Percentiles rank a stretch among this genome's conserved stretches.
phyloP scores from a whole-genome alignment of 2,797 vertebrate genomes.

The Capromys pilorides region DNA sequence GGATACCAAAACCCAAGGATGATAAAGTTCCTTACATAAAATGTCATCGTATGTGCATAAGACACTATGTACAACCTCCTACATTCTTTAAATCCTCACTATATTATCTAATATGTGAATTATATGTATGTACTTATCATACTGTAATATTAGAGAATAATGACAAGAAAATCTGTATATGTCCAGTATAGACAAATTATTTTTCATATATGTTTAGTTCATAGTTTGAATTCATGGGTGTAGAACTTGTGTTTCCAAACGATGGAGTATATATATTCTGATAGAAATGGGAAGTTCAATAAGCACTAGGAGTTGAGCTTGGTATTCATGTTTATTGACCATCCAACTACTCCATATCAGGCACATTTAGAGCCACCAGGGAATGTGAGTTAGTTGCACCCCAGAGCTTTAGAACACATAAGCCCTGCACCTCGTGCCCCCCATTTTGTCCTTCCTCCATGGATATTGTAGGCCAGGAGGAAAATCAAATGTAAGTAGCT shows the following conservation, averaged over 20 bases:
- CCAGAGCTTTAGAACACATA: not conserved
- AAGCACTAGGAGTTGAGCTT: not conserved
- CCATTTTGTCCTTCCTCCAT: not conserved
- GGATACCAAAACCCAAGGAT: not conserved
- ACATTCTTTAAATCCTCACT: not conserved
- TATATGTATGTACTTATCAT: no score
- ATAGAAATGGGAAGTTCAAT: not conserved
- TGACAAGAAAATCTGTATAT: not conserved
- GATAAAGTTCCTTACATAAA: not conserved
- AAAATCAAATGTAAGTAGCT: not conserved
- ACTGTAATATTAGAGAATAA: not conserved
- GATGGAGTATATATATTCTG: not conserved
- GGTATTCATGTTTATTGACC: not conserved
- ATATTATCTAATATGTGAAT: no score
- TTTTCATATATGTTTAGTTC: not conserved
- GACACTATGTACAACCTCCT: no score
- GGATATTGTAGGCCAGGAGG: not conserved
- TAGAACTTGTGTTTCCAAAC: not conserved
- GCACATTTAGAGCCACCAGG: not conserved
- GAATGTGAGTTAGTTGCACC: accelerated
- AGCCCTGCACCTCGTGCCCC: not conserved
- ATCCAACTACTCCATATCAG: not conserved
- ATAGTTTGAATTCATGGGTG: not conserved
- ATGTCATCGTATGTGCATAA: not conserved
- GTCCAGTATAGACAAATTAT: not conserved